Evolutionary conservation across 1,140 invertebrate genomes (phyloP).

Genomic region (Cydia strobilella): DNA sequence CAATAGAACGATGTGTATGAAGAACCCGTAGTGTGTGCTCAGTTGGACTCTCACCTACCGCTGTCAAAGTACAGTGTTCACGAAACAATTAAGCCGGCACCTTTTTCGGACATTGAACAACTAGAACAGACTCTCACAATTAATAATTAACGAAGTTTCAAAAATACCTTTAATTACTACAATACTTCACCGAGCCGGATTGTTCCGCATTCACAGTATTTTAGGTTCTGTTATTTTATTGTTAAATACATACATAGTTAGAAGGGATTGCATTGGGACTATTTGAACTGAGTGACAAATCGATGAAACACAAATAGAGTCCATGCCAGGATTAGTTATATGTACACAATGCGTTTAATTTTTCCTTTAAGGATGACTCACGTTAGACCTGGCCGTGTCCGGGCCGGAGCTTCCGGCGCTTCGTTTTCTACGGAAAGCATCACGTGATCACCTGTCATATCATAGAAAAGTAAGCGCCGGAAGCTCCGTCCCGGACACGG

Average conservation of each 20-base stretch:
- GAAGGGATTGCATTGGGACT: too few relatives aligned
- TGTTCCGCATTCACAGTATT: neutral
- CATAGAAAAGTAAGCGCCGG: too few relatives aligned
- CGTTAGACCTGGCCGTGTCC: too few relatives aligned
- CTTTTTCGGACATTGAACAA: neutral
- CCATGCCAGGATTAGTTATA: too few relatives aligned
- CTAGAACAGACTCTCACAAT: conserved; percentile 18
- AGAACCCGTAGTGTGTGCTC: neutral
- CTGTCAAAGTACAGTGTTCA: conserved; percentile 37
- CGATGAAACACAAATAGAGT: too few relatives aligned
- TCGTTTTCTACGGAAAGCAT: too few relatives aligned
- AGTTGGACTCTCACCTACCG: conserved; percentile 49
- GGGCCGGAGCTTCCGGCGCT: too few relatives aligned
- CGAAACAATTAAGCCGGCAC: conserved; percentile 22
- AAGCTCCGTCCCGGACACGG: too few relatives aligned
- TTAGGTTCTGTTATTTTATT: neutral
- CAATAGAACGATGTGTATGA: neutral
- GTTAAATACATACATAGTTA: neutral
- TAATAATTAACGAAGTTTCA: conserved; percentile 23
- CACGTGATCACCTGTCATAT: too few relatives aligned
- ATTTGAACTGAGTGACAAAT: too few relatives aligned
- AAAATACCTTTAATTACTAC: conserved; percentile 4
- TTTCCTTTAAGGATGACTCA: too few relatives aligned
- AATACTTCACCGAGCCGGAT: conserved; percentile 5
- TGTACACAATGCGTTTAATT: neutral